Base-by-base conservation (phyloP, 2,113 vertebrate species). In the Telmatochromis sp. region DNA sequence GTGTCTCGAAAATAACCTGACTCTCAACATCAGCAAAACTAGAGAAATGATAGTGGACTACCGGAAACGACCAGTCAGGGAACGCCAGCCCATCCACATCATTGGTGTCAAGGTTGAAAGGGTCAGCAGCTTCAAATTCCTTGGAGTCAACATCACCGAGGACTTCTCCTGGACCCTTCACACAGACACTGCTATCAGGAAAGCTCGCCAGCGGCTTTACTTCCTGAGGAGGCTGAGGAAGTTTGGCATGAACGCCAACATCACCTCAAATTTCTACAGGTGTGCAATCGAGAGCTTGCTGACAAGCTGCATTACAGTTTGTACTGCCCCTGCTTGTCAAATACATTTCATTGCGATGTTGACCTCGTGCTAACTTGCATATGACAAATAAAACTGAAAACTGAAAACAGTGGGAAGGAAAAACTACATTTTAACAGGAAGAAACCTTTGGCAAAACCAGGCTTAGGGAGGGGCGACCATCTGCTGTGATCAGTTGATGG, bases 81-180 rank as follows among this genome's bases (percentile, higher is more conserved):
- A 57, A 57, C 3, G 2, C 54, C 54, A 57, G 54, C 12, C 23
- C 12, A 57, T 57, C 21, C 7, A 26, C 21, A 57, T 57, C 54
- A 26, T 0, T 3, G 54, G 23, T 57, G 54, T 28, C 54, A 26
- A 57, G 54, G 54, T 1, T 1, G 5, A 53, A 53, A 53, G 50
- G 19, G 50, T 53, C 1, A 10, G 50, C 50, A 53, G 50, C 51
- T 53, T 53, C 2, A 53, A 21, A 0, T 53, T 11, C 9, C 2
- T 4, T 21, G 3, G 51, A 6, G 51, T 53, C 51, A 53, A 53
- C 51, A 21, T 21, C 19, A 53, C 5, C 0, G 9, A 51, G 50
- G 9, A 51, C 53, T 23, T 54, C n/a, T 54, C 53, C 53, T 54
- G 53, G 53, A 9, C 33, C 33, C 33, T 35, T 35, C 33, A 35